These are phyloP conservation scores for Myanophis thanlyinensis DNA, from an alignment of 2,113 vertebrate genomes.

Conservation along the genomic window DNA sequence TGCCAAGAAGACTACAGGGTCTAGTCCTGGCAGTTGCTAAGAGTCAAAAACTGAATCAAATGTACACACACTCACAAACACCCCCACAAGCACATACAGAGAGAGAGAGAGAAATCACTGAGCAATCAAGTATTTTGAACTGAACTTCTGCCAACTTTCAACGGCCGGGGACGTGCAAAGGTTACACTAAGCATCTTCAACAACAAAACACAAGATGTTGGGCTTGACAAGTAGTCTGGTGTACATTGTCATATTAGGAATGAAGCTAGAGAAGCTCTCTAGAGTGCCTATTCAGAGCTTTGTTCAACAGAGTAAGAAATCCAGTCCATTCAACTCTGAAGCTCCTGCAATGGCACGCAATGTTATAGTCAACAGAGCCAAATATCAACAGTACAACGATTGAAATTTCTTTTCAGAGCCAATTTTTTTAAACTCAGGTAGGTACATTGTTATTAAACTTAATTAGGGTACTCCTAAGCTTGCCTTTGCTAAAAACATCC, in stretches of 20 bases:
- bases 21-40: neutral
- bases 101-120: neutral
- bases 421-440: too few species aligned
- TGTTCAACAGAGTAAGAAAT: neutral
- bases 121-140: neutral
- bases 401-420: too few species aligned
- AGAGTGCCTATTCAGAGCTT: neutral
- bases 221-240: neutral
- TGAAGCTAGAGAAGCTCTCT: neutral
- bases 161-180: neutral
- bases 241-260: neutral
- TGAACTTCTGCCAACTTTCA: neutral
- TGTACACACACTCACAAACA: neutral
- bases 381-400: too few species aligned
- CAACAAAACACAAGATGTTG: neutral
- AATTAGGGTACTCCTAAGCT: too few species aligned
- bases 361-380: too few species aligned
- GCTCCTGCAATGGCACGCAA: neutral
- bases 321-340: neutral
- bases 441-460: too few species aligned
- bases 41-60: neutral
- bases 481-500: too few species aligned
- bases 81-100: neutral
- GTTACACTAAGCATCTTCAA: neutral
- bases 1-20: neutral